Percentiles rank a stretch among this genome's conserved stretches.
phyloP scores from a whole-genome alignment of 2,888 invertebrate genomes.

The Lydus trimaculatus region DNA sequence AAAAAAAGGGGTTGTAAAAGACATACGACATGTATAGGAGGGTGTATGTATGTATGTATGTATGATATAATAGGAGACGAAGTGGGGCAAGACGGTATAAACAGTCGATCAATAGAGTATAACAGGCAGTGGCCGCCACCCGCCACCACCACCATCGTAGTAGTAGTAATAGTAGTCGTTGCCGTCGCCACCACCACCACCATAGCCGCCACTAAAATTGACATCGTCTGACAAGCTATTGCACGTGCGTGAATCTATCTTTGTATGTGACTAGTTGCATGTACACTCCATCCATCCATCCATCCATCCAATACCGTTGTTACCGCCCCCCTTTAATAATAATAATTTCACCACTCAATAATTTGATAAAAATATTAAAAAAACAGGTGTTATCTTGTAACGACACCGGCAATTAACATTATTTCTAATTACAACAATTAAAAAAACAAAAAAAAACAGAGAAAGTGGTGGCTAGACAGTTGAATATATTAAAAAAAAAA shows the following conservation, averaged over 20 bases:
- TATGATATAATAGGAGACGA: neutral
- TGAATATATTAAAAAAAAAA: too few species aligned
- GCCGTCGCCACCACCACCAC: slow-evolving; percentile 1
- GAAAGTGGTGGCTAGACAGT: too few species aligned
- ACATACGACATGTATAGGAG: neutral
- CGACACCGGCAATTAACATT: too few species aligned
- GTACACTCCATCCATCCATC: neutral
- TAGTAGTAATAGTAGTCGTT: too few species aligned
- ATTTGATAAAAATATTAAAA: too few species aligned
- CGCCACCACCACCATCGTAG: neutral
- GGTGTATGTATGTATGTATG: neutral
- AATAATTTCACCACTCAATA: neutral
- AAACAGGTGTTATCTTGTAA: too few species aligned
- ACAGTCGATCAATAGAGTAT: slow-evolving; percentile 1
- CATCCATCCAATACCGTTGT: neutral
- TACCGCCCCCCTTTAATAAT: neutral
- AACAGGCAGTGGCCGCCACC: neutral
- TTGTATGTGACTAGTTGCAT: slow-evolving; percentile 25
- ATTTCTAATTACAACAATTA: too few species aligned
- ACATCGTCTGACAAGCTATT: slow-evolving; percentile 22
- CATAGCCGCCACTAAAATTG: neutral
- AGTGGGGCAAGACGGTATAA: slow-evolving; percentile 4
- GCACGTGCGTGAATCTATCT: slow-evolving; percentile 31
- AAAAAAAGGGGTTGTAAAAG: neutral
- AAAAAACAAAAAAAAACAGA: too few species aligned